These are phyloP conservation scores for Istiophorus platypterus DNA, from an alignment of 2,113 vertebrate genomes.

Conservation along the genomic window DNA sequence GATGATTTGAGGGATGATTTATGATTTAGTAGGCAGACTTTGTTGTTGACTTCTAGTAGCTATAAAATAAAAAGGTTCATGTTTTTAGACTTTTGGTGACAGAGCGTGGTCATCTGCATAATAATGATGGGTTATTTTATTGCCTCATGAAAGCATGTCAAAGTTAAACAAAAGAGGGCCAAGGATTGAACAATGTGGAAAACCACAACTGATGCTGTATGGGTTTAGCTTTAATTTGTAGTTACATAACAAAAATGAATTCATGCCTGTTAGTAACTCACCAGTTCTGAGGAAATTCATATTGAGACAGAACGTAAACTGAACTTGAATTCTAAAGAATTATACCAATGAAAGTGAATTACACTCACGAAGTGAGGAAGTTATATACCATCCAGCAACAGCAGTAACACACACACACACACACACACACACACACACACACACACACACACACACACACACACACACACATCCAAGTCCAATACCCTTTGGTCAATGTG, in stretches of 20 bases:
- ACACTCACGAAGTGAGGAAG: background rate
- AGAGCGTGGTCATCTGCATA: no score
- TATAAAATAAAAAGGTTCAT: no score
- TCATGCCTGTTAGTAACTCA: background rate
- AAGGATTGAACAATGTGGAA: background rate
- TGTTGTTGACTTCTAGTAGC: no score
- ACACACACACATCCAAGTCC: conserved; percentile 5
- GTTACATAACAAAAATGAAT: background rate
- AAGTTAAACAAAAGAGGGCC: background rate
- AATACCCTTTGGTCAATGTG: conserved; percentile 48
- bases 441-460: conserved; percentile 8
- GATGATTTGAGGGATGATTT: no score
- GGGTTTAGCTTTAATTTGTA: background rate
- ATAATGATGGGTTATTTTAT: no score
- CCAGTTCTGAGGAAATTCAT: background rate
- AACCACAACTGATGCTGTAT: background rate
- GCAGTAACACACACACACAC: conserved; percentile 6
- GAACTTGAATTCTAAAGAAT: background rate
- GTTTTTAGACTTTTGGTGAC: no score
- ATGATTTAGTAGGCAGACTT: no score
- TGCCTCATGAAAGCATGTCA: background rate
- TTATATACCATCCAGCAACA: conserved; percentile 15
- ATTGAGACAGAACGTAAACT: background rate
- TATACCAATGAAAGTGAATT: background rate
- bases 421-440: conserved; percentile 2